These are phyloP conservation scores for Drosophila mercatorum DNA, from an alignment of 2,888 invertebrate genomes.

Conservation along the genomic window DNA sequence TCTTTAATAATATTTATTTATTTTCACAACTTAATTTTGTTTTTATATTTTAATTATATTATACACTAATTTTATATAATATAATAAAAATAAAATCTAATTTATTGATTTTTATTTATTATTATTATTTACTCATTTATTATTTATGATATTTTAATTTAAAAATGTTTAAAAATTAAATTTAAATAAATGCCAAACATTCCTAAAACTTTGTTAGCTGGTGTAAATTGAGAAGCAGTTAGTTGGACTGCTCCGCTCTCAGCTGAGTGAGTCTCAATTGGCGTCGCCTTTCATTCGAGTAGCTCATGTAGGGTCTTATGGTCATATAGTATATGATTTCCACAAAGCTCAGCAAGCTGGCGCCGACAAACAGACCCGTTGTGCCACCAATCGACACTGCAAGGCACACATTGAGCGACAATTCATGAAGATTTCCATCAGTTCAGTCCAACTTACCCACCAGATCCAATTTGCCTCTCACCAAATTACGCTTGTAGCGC, in stretches of 20 bases:
- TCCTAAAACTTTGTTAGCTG: not conserved
- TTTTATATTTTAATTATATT: not conserved
- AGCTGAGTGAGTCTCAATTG: constrained; percentile 35
- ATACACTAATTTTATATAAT: too few relatives aligned
- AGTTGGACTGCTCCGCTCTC: constrained; percentile 9
- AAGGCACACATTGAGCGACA: constrained; percentile 44
- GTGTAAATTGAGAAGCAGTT: not conserved
- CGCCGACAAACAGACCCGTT: constrained; percentile 88
- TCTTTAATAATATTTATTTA: not conserved
- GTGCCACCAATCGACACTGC: constrained; percentile 89
- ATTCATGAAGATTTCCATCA: too few relatives aligned
- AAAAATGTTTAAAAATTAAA: too few relatives aligned
- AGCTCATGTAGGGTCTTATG: constrained; percentile 83
- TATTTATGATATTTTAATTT: too few relatives aligned
- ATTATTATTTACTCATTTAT: too few relatives aligned
- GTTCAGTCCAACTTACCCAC: constrained; percentile 86
- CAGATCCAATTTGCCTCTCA: constrained; percentile 89
- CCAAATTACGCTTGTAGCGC: constrained; percentile 90
- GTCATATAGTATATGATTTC: constrained; percentile 87
- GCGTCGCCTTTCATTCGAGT: constrained; percentile 66
- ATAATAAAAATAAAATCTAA: too few relatives aligned
- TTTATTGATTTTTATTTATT: too few relatives aligned
- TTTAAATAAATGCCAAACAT: not conserved
- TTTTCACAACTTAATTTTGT: not conserved
- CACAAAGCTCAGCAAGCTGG: constrained; percentile 88